These are phyloP conservation scores for Hyperoodon ampullatus DNA, from an alignment of 2,113 vertebrate species.

Conservation along the genomic window DNA sequence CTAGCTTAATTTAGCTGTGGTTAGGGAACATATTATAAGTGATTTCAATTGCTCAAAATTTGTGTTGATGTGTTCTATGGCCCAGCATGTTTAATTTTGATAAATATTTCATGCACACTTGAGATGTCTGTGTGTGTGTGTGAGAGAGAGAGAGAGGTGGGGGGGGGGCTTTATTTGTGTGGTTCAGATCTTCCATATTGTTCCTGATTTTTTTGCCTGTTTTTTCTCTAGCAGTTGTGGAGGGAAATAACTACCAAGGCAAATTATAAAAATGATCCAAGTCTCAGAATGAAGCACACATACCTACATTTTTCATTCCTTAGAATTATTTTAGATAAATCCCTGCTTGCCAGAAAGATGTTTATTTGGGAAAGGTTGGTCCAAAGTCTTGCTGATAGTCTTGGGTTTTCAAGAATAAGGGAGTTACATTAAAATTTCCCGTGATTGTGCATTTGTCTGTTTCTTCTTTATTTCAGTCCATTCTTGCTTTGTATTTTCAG, in stretches of 20 bases:
- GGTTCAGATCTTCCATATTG: neutral
- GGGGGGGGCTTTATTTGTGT: neutral
- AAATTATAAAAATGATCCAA: constrained; percentile 6
- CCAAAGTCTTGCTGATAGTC: neutral
- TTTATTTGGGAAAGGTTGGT: neutral
- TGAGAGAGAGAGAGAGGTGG: neutral
- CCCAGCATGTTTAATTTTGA: neutral
- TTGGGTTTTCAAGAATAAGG: constrained; percentile 5
- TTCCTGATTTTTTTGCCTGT: neutral
- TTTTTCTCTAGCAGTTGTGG: neutral
- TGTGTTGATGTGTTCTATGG: constrained; percentile 2
- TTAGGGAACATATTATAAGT: constrained; percentile 30
- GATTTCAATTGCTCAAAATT: constrained; percentile 25
- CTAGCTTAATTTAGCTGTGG: constrained; percentile 8
- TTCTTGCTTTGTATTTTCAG: constrained; percentile 48
- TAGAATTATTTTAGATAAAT: neutral
- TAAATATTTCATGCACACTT: neutral
- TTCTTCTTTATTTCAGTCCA: constrained; percentile 40
- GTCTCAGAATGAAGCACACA: neutral
- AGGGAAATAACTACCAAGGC: neutral
- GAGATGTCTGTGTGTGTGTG: neutral
- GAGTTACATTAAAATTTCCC: neutral
- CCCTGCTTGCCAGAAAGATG: constrained; percentile 9
- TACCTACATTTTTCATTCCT: neutral
- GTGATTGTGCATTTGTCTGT: neutral